Base-by-base conservation (phyloP, 1,140 invertebrate species). In the Aethina tumida region DNA sequence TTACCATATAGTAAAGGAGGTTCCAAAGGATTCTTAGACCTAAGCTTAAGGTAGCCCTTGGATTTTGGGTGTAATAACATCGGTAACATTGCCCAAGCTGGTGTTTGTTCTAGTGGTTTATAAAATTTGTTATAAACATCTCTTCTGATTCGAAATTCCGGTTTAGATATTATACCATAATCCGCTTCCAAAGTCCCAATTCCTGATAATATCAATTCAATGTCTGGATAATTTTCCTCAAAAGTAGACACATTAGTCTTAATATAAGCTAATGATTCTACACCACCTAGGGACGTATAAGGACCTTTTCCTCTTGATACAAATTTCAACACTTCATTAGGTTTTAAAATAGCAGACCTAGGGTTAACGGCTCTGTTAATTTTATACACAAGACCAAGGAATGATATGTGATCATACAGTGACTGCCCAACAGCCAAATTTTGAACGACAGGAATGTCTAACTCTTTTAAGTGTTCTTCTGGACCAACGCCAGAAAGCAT, bases 21-120 rank as follows among this genome's bases (percentile, higher is more conserved):
- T 4, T 79, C 68, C 15, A 75, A 71, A 0, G 88, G 87, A 66
- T 94, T 74, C 5, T 66, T 75, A 6, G 73, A 74, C 39, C 60
- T 67, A 1, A 91, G 57, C 41, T 64, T 69, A 1, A 91, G 39
- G 12, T 68, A 67, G 2, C 86, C 86, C 33, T 72, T 65, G 1
- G 80, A 84, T 55, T 78, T 72, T 0, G 88, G 85, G 55, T 79
- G 68, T 16, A 85, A 67, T 0, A 84, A 54, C 60, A 84, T 80
- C 0, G 81, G 75, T 46, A 81, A 62, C 6, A 84, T 66, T 0
- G 74, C 70, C 50, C 73, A 82, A 7, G 69, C 72, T 45, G 81
- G 73, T 15, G 61, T 56, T 24, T 64, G 58, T 41, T 75, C 69
- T 16, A 59, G 37, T 4, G 39, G 48, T 18, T 22, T 14, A 9